Percentiles rank a stretch among this genome's conserved stretches.
These are phyloP conservation scores for Stenchaetothrips biformis DNA, from an alignment of 2,888 invertebrate species.

Conservation along the genomic window DNA sequence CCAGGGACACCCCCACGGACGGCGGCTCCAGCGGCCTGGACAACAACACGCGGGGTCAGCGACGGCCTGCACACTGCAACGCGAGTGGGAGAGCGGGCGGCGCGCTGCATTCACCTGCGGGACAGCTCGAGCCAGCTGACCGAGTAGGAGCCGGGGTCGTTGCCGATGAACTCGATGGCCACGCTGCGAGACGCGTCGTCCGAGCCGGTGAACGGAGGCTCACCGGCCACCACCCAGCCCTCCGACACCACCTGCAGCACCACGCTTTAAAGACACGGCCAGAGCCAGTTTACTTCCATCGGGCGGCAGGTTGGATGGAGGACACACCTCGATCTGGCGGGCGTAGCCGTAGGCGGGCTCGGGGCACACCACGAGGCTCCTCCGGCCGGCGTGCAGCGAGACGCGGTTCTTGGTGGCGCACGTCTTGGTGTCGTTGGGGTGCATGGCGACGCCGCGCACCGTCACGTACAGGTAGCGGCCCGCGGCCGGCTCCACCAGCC, in stretches of 20 bases:
- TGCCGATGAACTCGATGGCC: conserved; percentile 72
- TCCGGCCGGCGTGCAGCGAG: conserved; percentile 67
- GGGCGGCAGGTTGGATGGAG: too few species aligned
- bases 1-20: conserved; percentile 55
- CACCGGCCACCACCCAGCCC: conserved; percentile 60
- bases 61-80: conserved; percentile 28
- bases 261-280: too few species aligned
- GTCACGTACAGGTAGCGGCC: conserved; percentile 73
- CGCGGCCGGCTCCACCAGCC: conserved; percentile 71
- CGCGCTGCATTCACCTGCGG: conserved; percentile 50
- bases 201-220: conserved; percentile 26
- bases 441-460: conserved; percentile 54
- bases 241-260: conserved; percentile 63
- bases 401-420: conserved; percentile 76
- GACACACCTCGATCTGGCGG: conserved; percentile 36
- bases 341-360: conserved; percentile 47
- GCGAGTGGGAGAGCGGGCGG: neutral
- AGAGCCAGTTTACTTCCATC: too few species aligned
- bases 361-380: conserved; percentile 59
- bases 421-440: conserved; percentile 43
- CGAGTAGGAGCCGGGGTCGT: conserved; percentile 67
- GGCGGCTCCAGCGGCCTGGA: conserved; percentile 52
- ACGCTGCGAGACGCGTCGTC: conserved; percentile 52
- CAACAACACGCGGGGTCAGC: neutral
- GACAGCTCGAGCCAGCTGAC: conserved; percentile 81